Evolutionary conservation across 2,797 vertebrate species (phyloP).

Genomic region (Sparidentex hasta): DNA sequence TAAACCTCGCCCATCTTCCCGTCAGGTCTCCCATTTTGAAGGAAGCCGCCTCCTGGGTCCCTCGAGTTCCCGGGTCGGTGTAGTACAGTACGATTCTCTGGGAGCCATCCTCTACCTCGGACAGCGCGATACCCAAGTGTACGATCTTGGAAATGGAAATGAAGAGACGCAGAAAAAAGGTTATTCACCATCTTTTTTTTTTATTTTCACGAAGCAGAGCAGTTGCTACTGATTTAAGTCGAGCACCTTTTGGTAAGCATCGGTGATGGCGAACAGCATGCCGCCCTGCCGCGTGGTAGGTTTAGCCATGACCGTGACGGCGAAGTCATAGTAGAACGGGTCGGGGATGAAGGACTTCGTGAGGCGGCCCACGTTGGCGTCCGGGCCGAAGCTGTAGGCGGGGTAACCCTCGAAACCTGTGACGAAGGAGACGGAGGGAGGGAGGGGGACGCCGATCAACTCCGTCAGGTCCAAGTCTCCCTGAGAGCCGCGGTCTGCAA

Average conservation of each 20-base stretch:
- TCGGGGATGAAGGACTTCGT: conserved; percentile 90
- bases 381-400: conserved; percentile 92
- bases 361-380: conserved; percentile 92
- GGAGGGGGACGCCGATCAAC: conserved; percentile 94
- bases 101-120: conserved; percentile 88
- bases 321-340: conserved; percentile 91
- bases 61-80: conserved; percentile 86
- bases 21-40: conserved; percentile 94
- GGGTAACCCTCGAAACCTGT: conserved; percentile 95
- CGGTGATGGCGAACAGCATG: conserved; percentile 93
- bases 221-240: too few species aligned
- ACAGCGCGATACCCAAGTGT: conserved; percentile 91
- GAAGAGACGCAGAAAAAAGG: not conserved
- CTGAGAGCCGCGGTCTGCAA: conserved; percentile 84
- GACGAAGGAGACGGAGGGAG: conserved; percentile 93
- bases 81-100: conserved; percentile 93
- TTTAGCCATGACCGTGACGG: conserved; percentile 88
- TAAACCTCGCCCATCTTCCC: conserved; percentile 92
- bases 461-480: conserved; percentile 92
- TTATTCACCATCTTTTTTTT: not conserved
- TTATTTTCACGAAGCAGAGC: not conserved
- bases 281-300: conserved; percentile 88
- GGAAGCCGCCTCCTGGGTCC: conserved; percentile 90
- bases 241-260: conserved; percentile 89
- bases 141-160: conserved; percentile 78